A percentile compares a stretch with the other conserved stretches of the same genome.
Conservation (phyloP, 2,797 vertebrate species). For the Miichthys miiuy region DNA sequence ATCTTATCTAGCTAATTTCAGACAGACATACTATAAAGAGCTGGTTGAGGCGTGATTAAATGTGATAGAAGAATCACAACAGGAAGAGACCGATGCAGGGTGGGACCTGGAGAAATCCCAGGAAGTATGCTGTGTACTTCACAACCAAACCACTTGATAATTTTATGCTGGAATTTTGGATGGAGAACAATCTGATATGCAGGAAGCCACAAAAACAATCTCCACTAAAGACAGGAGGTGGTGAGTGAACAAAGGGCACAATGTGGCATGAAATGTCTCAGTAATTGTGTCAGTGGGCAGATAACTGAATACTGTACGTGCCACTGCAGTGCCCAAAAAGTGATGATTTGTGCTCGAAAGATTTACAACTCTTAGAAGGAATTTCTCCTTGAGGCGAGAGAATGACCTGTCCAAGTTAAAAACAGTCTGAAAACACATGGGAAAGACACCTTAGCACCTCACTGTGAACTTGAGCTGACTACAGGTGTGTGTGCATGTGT, state of each 20-base stretch:
- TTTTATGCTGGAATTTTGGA: conserved; percentile 56
- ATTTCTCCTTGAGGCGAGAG: conserved; percentile 79
- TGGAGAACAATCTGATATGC: conserved; percentile 23
- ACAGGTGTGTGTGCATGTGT: conserved; percentile 48
- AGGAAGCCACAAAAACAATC: conserved; percentile 15
- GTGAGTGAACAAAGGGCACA: conserved; percentile 63
- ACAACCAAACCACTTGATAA: conserved; percentile 39
- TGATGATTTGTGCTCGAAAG: conserved; percentile 35
- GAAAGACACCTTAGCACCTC: conserved; percentile 62
- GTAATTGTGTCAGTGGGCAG: conserved; percentile 63
- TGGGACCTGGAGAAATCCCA: conserved; percentile 29
- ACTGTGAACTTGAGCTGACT: conserved; percentile 64
- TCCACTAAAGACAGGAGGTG: conserved; percentile 22
- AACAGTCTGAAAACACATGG: conserved; percentile 65
- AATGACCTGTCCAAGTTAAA: conserved; percentile 60
- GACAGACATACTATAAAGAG: neutral
- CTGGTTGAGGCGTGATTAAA: conserved; percentile 26
- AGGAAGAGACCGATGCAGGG: conserved; percentile 15
- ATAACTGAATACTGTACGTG: conserved; percentile 12
- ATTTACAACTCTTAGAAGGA: conserved; percentile 69
- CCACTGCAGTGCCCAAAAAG: conserved; percentile 9
- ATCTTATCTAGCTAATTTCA: neutral
- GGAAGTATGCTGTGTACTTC: conserved; percentile 4
- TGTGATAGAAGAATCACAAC: neutral
- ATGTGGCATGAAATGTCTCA: conserved; percentile 60